Evolutionary conservation across 2,888 invertebrate species (phyloP).

Genomic region (Hecatera dysodea): DNA sequence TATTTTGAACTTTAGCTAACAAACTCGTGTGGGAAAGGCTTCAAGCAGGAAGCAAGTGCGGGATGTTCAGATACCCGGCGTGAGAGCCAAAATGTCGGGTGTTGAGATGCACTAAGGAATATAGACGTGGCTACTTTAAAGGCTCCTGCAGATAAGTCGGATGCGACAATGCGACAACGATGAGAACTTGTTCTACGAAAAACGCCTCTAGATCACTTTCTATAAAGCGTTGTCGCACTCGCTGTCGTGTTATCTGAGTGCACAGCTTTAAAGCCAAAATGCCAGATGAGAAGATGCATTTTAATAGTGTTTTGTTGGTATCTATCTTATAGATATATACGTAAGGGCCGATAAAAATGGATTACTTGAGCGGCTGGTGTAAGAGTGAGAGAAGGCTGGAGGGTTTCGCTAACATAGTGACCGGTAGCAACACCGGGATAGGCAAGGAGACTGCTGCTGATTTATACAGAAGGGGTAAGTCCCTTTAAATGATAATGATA

Average conservation of each 20-base stretch:
- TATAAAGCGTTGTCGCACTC: background rate
- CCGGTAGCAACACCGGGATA: conserved; percentile 93
- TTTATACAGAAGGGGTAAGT: conserved; percentile 83
- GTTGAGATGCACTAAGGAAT: background rate
- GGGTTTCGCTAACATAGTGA: conserved; percentile 85
- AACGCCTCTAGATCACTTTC: background rate
- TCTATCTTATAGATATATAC: no score
- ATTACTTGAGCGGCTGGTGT: conserved; percentile 83
- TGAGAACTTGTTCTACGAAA: background rate
- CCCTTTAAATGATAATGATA: background rate
- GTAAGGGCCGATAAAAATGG: conserved; percentile 72
- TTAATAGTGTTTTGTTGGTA: no score
- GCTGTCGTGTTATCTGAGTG: no score
- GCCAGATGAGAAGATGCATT: background rate
- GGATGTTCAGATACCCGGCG: conserved; percentile 2
- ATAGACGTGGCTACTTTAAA: background rate
- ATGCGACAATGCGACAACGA: background rate
- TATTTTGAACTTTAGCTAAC: conserved; percentile 41
- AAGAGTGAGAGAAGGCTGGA: conserved; percentile 87
- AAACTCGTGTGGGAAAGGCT: conserved; percentile 19
- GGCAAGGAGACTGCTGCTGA: conserved; percentile 93
- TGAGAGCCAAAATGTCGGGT: conserved; percentile 16
- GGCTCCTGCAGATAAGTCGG: background rate
- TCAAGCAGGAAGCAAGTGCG: conserved; percentile 15
- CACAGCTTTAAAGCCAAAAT: no score